Percentiles rank a stretch among this genome's conserved stretches.
Evolutionary conservation across 2,888 invertebrate genomes (phyloP).

Genomic region (Plemyria rubiginata): DNA sequence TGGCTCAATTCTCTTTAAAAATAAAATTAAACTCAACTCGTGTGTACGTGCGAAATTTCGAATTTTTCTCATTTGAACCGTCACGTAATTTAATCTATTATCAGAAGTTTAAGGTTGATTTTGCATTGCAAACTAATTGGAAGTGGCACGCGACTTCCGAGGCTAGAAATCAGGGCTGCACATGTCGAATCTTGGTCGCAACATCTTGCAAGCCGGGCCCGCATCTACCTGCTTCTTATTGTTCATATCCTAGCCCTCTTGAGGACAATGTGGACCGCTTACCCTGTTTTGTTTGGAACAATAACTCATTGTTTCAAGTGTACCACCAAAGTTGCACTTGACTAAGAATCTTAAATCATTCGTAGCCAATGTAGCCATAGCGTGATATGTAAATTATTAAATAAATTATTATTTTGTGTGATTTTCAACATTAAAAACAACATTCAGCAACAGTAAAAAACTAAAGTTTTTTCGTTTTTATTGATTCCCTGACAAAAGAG

Average conservation of each 20-base stretch:
- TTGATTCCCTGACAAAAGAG: no score
- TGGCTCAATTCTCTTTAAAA: not conserved
- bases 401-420: no score
- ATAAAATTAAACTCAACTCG: no score
- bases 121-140: constrained; percentile 2
- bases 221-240: constrained; percentile 77
- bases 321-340: constrained; percentile 59
- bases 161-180: constrained; percentile 62
- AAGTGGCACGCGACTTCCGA: constrained; percentile 46
- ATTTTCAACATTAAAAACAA: no score
- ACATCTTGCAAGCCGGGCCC: constrained; percentile 61
- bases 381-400: not conserved
- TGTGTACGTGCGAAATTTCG: constrained; percentile 1
- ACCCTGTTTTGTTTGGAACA: constrained; percentile 71
- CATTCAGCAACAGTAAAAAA: no score
- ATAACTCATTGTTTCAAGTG: constrained; percentile 65
- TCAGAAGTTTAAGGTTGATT: not conserved
- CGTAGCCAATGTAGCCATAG: constrained; percentile 25
- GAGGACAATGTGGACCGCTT: constrained; percentile 67
- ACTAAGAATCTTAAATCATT: constrained; percentile 54
- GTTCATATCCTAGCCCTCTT: constrained; percentile 53
- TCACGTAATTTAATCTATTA: not conserved
- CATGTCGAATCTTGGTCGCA: constrained; percentile 57
- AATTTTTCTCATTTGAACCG: not conserved
- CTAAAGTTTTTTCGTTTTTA: no score